Evolutionary conservation across 2,797 vertebrate species (phyloP).

Genomic region (Capromys pilorides): DNA sequence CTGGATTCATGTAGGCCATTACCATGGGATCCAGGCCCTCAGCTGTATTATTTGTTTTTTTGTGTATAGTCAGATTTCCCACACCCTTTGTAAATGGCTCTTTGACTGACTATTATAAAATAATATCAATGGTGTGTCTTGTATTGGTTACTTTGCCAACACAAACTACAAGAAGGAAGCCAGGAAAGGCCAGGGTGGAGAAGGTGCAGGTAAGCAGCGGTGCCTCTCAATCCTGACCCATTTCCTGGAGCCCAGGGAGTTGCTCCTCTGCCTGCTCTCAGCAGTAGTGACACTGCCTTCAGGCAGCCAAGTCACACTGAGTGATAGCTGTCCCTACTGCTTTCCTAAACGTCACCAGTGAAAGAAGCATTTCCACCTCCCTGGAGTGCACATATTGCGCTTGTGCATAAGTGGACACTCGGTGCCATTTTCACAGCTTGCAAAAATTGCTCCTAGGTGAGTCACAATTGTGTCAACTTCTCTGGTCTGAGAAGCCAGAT

Average conservation of each 20-base stretch:
- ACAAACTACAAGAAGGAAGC: neutral
- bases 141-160: too few species aligned
- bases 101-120: too few species aligned
- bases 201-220: neutral
- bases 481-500: neutral
- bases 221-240: slow-evolving; percentile 4
- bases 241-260: neutral
- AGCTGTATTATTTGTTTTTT: too few species aligned
- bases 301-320: neutral
- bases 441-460: slow-evolving; percentile 56
- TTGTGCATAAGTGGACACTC: slow-evolving; percentile 34
- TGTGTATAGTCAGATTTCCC: too few species aligned
- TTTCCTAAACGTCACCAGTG: slow-evolving; percentile 57
- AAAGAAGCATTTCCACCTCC: slow-evolving; percentile 36
- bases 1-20: too few species aligned
- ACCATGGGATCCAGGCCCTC: too few species aligned
- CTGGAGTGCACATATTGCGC: neutral
- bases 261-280: neutral
- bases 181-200: rapidly evolving
- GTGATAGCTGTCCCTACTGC: slow-evolving; percentile 46
- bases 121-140: too few species aligned
- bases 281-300: slow-evolving; percentile 3
- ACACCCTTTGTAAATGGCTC: too few species aligned
- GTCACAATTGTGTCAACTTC: slow-evolving; percentile 53
- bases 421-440: slow-evolving; percentile 56